These are phyloP conservation scores for Sinonovacula constricta DNA, from an alignment of 1,140 invertebrate species.

Conservation along the genomic window DNA sequence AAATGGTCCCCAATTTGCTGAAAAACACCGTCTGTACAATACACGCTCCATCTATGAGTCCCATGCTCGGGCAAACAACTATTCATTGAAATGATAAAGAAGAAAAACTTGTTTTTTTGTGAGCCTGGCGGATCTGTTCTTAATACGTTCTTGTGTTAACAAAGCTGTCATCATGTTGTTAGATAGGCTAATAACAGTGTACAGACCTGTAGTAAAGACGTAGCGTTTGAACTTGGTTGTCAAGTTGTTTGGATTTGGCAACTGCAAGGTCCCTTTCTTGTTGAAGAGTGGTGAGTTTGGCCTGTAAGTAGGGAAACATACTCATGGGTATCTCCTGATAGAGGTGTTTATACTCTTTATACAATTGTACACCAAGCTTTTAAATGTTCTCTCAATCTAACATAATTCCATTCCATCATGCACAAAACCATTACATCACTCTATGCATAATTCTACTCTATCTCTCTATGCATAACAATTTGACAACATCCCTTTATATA, in stretches of 20 bases:
- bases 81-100: not conserved
- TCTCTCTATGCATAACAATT: no score
- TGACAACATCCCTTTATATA: no score
- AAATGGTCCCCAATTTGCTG: not conserved
- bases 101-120: not conserved
- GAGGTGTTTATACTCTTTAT: no score
- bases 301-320: constrained; percentile 49
- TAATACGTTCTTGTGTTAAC: no score
- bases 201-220: constrained; percentile 61
- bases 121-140: not conserved
- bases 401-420: no score
- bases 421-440: no score
- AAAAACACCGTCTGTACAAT: not conserved
- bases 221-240: constrained; percentile 61
- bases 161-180: not conserved
- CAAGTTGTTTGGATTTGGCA: constrained; percentile 54
- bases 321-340: no score
- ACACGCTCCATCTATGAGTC: not conserved
- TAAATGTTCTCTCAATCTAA: no score
- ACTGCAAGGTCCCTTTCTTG: constrained; percentile 62
- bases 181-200: not conserved
- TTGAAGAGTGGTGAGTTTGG: constrained; percentile 55
- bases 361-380: no score
- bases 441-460: no score
- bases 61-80: not conserved